These are phyloP conservation scores for Platycercus adscitus DNA, from an alignment of 2,113 vertebrate species.

Conservation along the genomic window DNA sequence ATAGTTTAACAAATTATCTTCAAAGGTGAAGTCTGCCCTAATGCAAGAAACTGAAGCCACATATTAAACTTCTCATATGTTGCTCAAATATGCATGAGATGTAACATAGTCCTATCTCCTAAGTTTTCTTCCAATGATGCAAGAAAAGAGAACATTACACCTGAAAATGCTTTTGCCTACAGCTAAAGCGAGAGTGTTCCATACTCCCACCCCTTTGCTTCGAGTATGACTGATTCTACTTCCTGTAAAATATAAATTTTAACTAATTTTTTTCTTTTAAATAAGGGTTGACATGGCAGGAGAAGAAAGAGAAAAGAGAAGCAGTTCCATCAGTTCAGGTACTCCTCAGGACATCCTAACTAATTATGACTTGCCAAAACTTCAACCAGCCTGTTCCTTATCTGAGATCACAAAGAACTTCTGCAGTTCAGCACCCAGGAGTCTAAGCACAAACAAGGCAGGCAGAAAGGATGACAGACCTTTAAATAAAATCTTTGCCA, in stretches of 20 bases:
- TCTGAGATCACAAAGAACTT: not conserved
- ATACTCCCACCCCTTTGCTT: not conserved
- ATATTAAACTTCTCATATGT: not conserved
- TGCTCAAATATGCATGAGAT: not conserved
- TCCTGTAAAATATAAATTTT: not conserved
- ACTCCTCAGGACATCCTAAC: not conserved
- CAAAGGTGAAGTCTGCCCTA: not conserved
- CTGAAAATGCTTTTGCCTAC: not conserved
- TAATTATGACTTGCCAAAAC: not conserved
- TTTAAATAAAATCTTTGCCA: not conserved
- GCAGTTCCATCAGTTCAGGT: not conserved
- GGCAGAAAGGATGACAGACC: not conserved
- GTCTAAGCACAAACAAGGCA: conserved; percentile 35
- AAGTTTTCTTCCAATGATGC: not conserved
- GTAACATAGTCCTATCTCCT: not conserved
- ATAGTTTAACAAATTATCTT: not conserved
- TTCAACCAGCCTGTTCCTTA: conserved; percentile 14
- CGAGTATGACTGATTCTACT: not conserved
- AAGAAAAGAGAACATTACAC: not conserved
- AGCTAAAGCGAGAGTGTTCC: not conserved
- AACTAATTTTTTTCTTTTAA: not conserved
- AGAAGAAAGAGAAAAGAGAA: not conserved
- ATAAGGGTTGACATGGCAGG: not conserved
- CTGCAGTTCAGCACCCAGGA: not conserved
- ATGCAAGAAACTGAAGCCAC: not conserved